Evolutionary conservation across 2,888 invertebrate genomes (phyloP).

Genomic region (Portevinia maculata): DNA sequence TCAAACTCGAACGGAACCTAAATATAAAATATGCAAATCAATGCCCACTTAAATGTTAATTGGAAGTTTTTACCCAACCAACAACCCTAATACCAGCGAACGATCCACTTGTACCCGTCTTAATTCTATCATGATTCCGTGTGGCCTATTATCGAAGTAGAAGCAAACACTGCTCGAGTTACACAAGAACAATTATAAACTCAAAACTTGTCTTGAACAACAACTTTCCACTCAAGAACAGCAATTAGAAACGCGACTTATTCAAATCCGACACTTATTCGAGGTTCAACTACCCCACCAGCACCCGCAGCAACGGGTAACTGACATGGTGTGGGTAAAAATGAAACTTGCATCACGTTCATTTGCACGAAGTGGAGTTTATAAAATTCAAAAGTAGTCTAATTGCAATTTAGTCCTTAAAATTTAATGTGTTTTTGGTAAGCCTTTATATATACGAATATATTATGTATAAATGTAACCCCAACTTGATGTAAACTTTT

Average conservation of each 20-base stretch:
- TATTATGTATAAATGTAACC: not conserved
- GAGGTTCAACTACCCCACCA: constrained; percentile 7
- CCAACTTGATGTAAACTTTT: constrained; percentile 47
- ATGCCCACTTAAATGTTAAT: constrained; percentile 68
- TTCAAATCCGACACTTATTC: constrained; percentile 65
- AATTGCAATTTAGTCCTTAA: constrained; percentile 64
- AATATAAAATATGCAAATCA: constrained; percentile 61
- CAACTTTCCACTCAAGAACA: constrained; percentile 66
- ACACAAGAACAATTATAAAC: constrained; percentile 69
- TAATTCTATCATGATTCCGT: constrained; percentile 60
- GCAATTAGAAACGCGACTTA: constrained; percentile 71
- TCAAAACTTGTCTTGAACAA: constrained; percentile 69
- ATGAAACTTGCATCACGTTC: constrained; percentile 55
- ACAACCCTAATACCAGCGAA: constrained; percentile 30
- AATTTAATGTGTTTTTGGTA: constrained; percentile 25
- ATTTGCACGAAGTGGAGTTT: constrained; percentile 38
- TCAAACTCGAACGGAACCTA: not conserved
- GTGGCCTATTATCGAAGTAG: constrained; percentile 55
- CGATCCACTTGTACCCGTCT: constrained; percentile 41
- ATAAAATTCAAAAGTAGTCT: constrained; percentile 63
- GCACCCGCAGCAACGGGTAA: not conserved
- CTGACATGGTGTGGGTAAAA: constrained; percentile 1
- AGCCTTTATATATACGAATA: not conserved
- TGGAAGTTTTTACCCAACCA: constrained; percentile 46
- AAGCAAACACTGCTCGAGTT: constrained; percentile 26